Conservation (phyloP, 2,797 vertebrate species). For the Pachyuromys duprasi region DNA sequence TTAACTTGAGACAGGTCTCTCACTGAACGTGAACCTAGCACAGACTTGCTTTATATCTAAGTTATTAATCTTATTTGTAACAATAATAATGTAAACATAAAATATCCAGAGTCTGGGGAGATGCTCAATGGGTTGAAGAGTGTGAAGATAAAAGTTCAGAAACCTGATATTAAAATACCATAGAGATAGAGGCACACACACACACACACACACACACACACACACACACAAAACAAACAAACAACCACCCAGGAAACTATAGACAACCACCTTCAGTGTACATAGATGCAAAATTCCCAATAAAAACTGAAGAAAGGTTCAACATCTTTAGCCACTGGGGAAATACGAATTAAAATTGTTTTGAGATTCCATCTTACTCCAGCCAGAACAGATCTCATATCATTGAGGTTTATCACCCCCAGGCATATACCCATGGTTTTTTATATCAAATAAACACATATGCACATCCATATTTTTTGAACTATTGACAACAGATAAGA, state of each 20-base stretch:
- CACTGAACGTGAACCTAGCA: background rate
- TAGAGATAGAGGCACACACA: rapidly evolving
- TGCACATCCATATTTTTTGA: background rate
- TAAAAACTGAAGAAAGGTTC: background rate
- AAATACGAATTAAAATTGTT: background rate
- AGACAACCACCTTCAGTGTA: background rate
- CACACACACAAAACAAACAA: too few species aligned
- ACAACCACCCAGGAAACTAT: background rate
- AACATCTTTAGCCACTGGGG: too few species aligned
- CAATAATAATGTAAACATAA: background rate
- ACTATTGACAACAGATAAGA: background rate
- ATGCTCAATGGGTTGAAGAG: background rate
- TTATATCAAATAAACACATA: background rate
- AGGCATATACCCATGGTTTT: background rate
- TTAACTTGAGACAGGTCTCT: background rate
- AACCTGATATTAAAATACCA: background rate
- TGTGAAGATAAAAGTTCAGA: background rate
- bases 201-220: background rate
- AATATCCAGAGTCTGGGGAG: background rate
- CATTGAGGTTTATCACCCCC: background rate
- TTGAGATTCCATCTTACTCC: background rate
- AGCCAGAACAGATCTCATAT: background rate
- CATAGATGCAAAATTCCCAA: background rate
- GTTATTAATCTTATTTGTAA: background rate
- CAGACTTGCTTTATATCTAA: background rate